Evolutionary conservation across 2,888 invertebrate genomes (phyloP).

Genomic region (Xestia xanthographa): DNA sequence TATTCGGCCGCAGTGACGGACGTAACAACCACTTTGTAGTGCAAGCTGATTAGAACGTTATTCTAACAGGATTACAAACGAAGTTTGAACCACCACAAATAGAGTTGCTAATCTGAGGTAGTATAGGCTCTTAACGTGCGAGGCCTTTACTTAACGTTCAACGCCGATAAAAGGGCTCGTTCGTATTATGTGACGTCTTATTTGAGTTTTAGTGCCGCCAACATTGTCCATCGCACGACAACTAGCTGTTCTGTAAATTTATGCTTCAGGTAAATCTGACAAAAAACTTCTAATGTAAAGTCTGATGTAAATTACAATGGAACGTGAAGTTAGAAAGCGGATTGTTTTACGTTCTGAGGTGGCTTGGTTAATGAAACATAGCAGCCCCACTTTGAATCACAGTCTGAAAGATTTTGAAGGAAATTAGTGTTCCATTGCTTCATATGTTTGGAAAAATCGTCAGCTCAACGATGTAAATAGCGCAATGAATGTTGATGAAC

Average conservation of each 20-base stretch:
- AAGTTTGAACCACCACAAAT: too few species aligned
- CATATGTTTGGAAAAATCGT: background rate
- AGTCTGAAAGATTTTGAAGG: background rate
- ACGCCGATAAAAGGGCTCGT: slow-evolving; percentile 71
- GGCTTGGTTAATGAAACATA: background rate
- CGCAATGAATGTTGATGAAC: background rate
- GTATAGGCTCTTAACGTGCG: slow-evolving; percentile 69
- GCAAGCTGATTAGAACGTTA: too few species aligned
- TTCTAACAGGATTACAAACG: too few species aligned
- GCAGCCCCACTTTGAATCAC: background rate
- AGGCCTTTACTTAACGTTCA: slow-evolving; percentile 71
- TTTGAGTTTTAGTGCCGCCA: slow-evolving; percentile 77
- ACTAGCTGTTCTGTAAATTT: slow-evolving; percentile 78
- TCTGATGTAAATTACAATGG: slow-evolving; percentile 65
- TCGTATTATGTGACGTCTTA: slow-evolving; percentile 72
- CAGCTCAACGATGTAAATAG: background rate
- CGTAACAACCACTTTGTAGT: too few species aligned
- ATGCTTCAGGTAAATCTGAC: slow-evolving; percentile 70
- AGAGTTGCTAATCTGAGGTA: too few species aligned
- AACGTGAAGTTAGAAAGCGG: slow-evolving; percentile 56
- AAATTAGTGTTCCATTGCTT: background rate
- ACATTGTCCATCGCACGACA: slow-evolving; percentile 75
- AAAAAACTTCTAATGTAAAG: slow-evolving; percentile 56
- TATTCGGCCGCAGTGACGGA: too few species aligned
- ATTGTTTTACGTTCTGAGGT: slow-evolving; percentile 6